A percentile compares a stretch with the other conserved stretches of the same genome.
phyloP scores from a whole-genome alignment of 35 echinoderm and acorn worm species.

The Hemicentrotus pulcherrimus region DNA sequence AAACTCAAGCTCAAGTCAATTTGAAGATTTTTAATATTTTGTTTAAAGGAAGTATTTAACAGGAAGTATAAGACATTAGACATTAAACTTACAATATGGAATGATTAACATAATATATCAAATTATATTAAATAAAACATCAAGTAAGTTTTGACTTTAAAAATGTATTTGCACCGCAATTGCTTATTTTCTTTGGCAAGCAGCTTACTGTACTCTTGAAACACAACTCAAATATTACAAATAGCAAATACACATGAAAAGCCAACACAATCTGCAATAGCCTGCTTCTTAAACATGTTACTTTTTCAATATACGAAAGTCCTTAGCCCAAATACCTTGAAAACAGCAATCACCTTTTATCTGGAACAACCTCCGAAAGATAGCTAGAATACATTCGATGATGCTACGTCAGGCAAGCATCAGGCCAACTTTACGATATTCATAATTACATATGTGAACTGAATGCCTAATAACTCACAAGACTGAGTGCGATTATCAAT shows the following conservation, averaged over 20 bases:
- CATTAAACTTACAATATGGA: not conserved
- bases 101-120: not conserved
- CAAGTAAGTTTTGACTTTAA: not conserved
- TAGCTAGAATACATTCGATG: not conserved
- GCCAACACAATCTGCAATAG: not conserved
- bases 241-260: not conserved
- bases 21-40: not conserved
- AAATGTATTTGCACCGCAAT: not conserved
- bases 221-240: not conserved
- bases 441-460: not conserved
- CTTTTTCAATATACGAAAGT: not conserved
- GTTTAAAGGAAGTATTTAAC: not conserved
- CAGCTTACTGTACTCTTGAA: not conserved
- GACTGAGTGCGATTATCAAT: not conserved
- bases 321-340: not conserved
- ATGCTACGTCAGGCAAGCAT: not conserved
- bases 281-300: not conserved
- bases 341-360: not conserved
- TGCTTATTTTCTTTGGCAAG: constrained; percentile 14
- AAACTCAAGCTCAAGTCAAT: not conserved
- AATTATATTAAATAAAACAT: not conserved
- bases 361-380: not conserved
- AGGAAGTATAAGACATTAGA: too few species aligned
- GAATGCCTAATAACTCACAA: not conserved
- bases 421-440: not conserved